Conservation (phyloP, 2,113 vertebrate genomes). For the Salvelinus fontinalis region DNA sequence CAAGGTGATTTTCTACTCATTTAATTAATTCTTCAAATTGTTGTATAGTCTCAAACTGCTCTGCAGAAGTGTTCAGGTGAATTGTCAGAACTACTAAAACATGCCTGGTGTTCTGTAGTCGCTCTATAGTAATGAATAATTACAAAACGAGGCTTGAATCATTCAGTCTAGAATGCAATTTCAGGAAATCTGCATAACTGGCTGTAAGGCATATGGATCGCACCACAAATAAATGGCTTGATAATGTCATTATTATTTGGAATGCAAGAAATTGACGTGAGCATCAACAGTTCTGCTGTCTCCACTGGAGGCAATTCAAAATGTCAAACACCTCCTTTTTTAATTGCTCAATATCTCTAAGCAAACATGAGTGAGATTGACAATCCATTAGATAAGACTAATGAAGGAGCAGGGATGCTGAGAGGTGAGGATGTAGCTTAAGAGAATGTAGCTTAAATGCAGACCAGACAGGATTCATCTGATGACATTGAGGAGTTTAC, state of each 20-base stretch:
- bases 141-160: slow-evolving; percentile 52
- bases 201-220: slow-evolving; percentile 57
- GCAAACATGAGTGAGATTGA: slow-evolving; percentile 60
- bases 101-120: slow-evolving; percentile 13
- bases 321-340: slow-evolving; percentile 41
- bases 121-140: slow-evolving; percentile 63
- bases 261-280: slow-evolving; percentile 68
- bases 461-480: no score
- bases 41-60: slow-evolving; percentile 5
- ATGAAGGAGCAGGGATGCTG: slow-evolving; percentile 33
- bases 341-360: slow-evolving; percentile 55
- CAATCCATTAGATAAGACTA: slow-evolving; percentile 67
- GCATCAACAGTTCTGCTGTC: slow-evolving; percentile 42
- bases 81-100: slow-evolving; percentile 21
- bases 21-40: slow-evolving; percentile 33
- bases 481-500: no score
- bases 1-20: slow-evolving; percentile 38
- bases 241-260: slow-evolving; percentile 68
- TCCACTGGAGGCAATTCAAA: slow-evolving; percentile 15
- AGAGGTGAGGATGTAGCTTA: not conserved
- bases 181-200: slow-evolving; percentile 52
- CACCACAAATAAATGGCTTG: slow-evolving; percentile 66
- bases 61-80: not conserved
- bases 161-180: slow-evolving; percentile 62
- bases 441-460: no score